A percentile compares a stretch with the other conserved stretches of the same genome.
These are phyloP conservation scores for Myopa testacea DNA, from an alignment of 2,888 invertebrate genomes.

Conservation along the genomic window DNA sequence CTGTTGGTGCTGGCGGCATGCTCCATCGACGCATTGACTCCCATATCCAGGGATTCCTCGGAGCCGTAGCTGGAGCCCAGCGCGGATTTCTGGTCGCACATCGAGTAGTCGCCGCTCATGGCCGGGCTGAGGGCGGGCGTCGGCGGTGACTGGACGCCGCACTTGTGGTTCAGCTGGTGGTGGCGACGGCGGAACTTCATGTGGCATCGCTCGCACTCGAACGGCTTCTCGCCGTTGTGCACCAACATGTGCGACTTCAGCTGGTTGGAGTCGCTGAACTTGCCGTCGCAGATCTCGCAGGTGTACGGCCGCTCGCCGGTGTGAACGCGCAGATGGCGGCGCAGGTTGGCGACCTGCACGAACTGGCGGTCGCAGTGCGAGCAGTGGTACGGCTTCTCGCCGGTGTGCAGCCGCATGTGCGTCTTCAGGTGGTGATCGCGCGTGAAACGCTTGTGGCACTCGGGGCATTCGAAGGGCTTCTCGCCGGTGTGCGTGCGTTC, in stretches of 20 bases:
- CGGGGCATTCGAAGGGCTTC: slow-evolving; percentile 92
- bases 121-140: slow-evolving; percentile 65
- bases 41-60: slow-evolving; percentile 59
- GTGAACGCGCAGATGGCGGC: slow-evolving; percentile 89
- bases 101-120: slow-evolving; percentile 61
- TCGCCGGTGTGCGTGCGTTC: slow-evolving; percentile 95
- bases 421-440: slow-evolving; percentile 94
- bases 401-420: slow-evolving; percentile 91
- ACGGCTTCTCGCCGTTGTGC: slow-evolving; percentile 92
- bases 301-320: slow-evolving; percentile 92
- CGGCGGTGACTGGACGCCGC: slow-evolving; percentile 70
- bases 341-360: slow-evolving; percentile 91
- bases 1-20: slow-evolving; percentile 25
- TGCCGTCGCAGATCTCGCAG: slow-evolving; percentile 86
- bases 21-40: slow-evolving; percentile 10
- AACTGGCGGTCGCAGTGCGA: slow-evolving; percentile 92
- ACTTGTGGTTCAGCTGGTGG: slow-evolving; percentile 87
- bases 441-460: slow-evolving; percentile 92
- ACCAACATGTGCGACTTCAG: slow-evolving; percentile 89
- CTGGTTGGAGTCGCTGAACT: slow-evolving; percentile 93
- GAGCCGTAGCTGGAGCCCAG: slow-evolving; percentile 65
- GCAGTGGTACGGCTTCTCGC: slow-evolving; percentile 93
- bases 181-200: slow-evolving; percentile 86
- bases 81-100: slow-evolving; percentile 63
- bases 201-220: slow-evolving; percentile 83